Evolutionary conservation across 2,797 vertebrate genomes (phyloP).

Genomic region (Lepus oiostolus): DNA sequence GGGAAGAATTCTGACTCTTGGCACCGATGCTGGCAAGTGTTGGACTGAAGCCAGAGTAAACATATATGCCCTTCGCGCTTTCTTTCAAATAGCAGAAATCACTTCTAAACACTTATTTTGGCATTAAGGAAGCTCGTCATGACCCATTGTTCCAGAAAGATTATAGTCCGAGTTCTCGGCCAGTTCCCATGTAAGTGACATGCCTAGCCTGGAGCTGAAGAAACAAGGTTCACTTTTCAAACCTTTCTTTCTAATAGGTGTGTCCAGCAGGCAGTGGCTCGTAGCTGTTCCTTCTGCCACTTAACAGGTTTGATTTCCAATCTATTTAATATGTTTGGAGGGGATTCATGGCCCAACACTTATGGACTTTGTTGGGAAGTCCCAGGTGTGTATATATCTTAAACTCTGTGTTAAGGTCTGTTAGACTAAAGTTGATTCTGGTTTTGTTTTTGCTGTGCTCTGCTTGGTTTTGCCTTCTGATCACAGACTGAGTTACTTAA

Average conservation of each 20-base stretch:
- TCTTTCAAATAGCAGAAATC: conserved; percentile 82
- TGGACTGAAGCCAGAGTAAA: conserved; percentile 83
- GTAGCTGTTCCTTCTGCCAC: conserved; percentile 75
- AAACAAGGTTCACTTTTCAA: conserved; percentile 80
- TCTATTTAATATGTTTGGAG: conserved; percentile 80
- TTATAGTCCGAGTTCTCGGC: conserved; percentile 78
- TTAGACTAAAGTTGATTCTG: conserved; percentile 44
- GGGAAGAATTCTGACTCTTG: conserved; percentile 74
- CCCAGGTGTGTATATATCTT: conserved; percentile 83
- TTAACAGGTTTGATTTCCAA: conserved; percentile 82
- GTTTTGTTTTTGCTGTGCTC: conserved; percentile 46
- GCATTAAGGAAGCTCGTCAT: conserved; percentile 85
- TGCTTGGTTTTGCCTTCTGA: conserved; percentile 52
- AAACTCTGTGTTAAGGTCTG: conserved; percentile 60
- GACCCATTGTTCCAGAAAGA: conserved; percentile 84
- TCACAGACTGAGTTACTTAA: conserved; percentile 3
- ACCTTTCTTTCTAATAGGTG: conserved; percentile 76
- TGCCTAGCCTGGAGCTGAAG: conserved; percentile 79
- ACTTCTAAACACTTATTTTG: conserved; percentile 82
- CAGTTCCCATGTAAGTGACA: conserved; percentile 80
- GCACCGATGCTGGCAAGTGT: conserved; percentile 70
- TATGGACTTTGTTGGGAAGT: conserved; percentile 79
- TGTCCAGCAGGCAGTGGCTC: conserved; percentile 74
- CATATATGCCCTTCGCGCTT: conserved; percentile 81
- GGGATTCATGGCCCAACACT: conserved; percentile 83